Base-by-base conservation (phyloP, 92 coral and sea anemone species). In the Ricordea florida region DNA sequence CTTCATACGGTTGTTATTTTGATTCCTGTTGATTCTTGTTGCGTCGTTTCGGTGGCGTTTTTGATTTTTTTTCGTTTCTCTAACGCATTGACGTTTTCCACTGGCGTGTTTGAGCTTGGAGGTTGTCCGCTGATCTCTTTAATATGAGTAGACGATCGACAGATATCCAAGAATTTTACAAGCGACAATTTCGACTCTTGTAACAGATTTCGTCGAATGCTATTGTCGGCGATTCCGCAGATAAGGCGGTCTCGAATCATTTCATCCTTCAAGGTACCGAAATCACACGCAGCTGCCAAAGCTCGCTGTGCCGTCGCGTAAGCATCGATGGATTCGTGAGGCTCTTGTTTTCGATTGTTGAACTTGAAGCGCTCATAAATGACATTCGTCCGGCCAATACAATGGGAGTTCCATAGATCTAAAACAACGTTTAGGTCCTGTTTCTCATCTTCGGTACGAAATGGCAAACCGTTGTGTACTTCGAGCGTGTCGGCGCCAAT, bases 81-180 rank as follows among this genome's bases (percentile, higher is more conserved):
- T 28, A 55, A 28, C 2, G 8, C 20, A 28, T 56, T 55, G 11
- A 30, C 23, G 10, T 6, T 1, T 21, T 30, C 37, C 18, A 55
- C 36, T 55, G 10, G 2, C 10, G 37, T 27, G 62, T 20, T 27
- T 29, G 41, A 15, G 16, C 40, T 11, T 28, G 63, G 5, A 3
- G 63, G 16, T 43, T 42, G 42, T 10, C 53, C 48, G 26, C 51
- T 42, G 57, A 78, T 78, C 33, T 42, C 68, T 56, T 67, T 53
- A 14, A 78, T 33, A 27, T 78, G 84, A 7, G 53, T 53, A 36
- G 51, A 62, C 35, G 83, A 53, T 14, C 85, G 74, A 50, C 80
- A 85, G 43, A 69, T 69, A 46, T 85, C 83, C 45, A 85, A 38
- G 66, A 80, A 78, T 69, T 79, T 78, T 57, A 69, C 76, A 7